Conservation (phyloP, 2,888 invertebrate species). For the Phalangium opilio region DNA sequence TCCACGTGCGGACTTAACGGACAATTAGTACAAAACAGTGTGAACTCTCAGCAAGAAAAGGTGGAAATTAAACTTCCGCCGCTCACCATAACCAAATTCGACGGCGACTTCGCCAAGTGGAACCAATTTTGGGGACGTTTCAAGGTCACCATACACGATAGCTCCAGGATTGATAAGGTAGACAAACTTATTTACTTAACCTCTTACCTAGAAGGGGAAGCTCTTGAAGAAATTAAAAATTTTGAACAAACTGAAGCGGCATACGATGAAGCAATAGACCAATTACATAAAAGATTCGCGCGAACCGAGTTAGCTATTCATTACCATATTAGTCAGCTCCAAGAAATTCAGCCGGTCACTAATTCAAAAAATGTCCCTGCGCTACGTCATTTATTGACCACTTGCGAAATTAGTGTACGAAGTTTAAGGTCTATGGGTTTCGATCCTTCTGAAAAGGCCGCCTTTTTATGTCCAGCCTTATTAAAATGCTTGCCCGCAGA, state of each 20-base stretch:
- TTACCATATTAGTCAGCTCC: not conserved
- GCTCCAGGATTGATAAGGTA: not conserved
- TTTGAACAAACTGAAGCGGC: slow-evolving; percentile 1
- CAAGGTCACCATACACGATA: slow-evolving; percentile 3
- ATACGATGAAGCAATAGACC: slow-evolving; percentile 2
- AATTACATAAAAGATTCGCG: slow-evolving; percentile 3
- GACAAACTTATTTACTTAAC: slow-evolving; percentile 6
- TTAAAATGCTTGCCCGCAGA: no score
- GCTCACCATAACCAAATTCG: slow-evolving; percentile 1
- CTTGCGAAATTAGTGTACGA: not conserved
- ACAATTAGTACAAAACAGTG: no score
- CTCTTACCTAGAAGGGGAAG: slow-evolving; percentile 2
- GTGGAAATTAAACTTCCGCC: not conserved
- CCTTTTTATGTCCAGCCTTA: not conserved
- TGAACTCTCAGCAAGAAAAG: no score
- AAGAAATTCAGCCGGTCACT: not conserved
- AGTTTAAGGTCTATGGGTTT: not conserved
- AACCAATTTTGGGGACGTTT: slow-evolving; percentile 4
- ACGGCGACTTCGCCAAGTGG: not conserved
- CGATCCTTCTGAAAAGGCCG: not conserved
- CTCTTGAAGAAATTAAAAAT: not conserved
- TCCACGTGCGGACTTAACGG: no score
- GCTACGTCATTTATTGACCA: slow-evolving; percentile 1
- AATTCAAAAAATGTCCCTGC: not conserved
- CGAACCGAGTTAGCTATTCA: slow-evolving; percentile 2